Base-by-base conservation (phyloP, 2,888 invertebrate species). In the Polydrusus tereticollis region DNA sequence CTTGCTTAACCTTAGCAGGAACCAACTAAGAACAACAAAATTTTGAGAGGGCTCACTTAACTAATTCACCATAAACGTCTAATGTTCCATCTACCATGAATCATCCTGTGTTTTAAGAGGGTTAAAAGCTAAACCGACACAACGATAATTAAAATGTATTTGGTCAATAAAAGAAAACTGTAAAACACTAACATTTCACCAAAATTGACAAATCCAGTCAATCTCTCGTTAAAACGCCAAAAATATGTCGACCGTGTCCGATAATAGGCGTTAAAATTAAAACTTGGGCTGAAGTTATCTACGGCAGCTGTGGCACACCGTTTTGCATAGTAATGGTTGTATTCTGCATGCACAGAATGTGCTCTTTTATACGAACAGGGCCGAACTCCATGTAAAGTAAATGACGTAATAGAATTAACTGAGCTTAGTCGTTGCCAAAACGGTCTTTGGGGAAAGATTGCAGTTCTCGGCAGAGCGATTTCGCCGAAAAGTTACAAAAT, bases 271-370 rank as follows among this genome's bases (percentile, higher is more conserved):
- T 76, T 78, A 73, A 77, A 76, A 76, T 76, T 78, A 74, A 77
- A 78, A 77, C 77, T 77, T 77, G 77, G 78, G 77, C 75, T 75
- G 73, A 77, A 77, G 73, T 78, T 77, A 76, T 69, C 64, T 70
- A 76, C 73, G 73, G 74, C 78, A 78, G 76, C 78, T 79, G 78
- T 74, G 78, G 14, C 76, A 69, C 74, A 60, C 47, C 73, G 76
- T 75, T 78, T 79, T 79, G 79, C 78, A 80, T 79, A 77, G 77
- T 78, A 79, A 79, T 78, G 78, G 57, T 76, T 76, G 76, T 74
- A 73, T 68, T 73, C 69, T 76, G 70, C 75, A 74, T 75, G 76
- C 77, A 72, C 74, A 72, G 73, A 62, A 71, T 75, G 67, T 66
- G 70, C 63, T 20, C 70, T 70, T 52, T 73, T 23, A 57, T 55